Conservation (phyloP, 2,888 invertebrate genomes). For the Cheilosia urbana region DNA sequence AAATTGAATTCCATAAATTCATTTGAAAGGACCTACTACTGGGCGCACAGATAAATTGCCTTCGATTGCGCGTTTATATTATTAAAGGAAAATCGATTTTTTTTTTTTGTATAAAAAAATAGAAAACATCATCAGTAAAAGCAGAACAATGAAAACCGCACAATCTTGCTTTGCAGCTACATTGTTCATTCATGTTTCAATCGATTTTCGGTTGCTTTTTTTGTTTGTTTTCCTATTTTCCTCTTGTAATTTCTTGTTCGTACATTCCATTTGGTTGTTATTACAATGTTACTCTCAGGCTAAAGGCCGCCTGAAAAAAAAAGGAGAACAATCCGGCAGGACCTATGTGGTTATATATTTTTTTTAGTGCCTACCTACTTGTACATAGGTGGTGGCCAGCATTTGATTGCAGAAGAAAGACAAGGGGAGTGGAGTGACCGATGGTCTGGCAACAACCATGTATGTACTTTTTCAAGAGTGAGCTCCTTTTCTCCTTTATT, state of each 20-base stretch:
- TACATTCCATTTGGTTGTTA: constrained; percentile 67
- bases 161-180: constrained; percentile 70
- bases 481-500: not conserved
- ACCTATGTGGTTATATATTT: not conserved
- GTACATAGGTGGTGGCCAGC: constrained; percentile 1
- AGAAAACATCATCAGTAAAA: constrained; percentile 35
- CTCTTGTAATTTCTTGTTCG: constrained; percentile 69
- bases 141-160: constrained; percentile 72
- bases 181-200: constrained; percentile 66
- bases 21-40: constrained; percentile 47
- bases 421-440: not conserved
- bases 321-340: constrained; percentile 30
- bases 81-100: constrained; percentile 74
- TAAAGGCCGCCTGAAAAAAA: constrained; percentile 50
- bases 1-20: constrained; percentile 75
- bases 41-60: constrained; percentile 71
- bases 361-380: constrained; percentile 45
- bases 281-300: constrained; percentile 63
- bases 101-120: constrained; percentile 35
- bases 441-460: constrained; percentile 4
- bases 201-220: constrained; percentile 60
- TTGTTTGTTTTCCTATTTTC: constrained; percentile 21
- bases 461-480: constrained; percentile 10
- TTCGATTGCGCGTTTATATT: constrained; percentile 73
- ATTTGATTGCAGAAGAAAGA: constrained; percentile 18